A percentile compares a stretch with the other conserved stretches of the same genome.
Conservation (phyloP, 2,888 invertebrate genomes). For the Limnephilus lunatus region DNA sequence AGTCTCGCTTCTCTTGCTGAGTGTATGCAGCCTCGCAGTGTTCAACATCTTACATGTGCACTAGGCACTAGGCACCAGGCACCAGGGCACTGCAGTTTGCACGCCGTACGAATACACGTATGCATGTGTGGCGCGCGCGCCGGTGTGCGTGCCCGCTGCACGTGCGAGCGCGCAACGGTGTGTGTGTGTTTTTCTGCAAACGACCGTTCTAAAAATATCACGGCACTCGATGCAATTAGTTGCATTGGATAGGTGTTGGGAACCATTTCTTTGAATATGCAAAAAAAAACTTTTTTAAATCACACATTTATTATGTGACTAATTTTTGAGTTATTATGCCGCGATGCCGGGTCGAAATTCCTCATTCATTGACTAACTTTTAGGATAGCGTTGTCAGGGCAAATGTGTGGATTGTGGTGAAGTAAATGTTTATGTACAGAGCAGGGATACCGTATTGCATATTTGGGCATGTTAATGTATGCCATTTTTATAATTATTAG, state of each 20-base stretch:
- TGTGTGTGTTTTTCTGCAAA: constrained; percentile 58
- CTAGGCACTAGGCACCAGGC: not conserved
- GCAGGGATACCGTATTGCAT: too few species aligned
- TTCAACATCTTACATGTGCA: not conserved
- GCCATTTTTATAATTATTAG: too few species aligned
- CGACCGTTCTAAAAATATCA: constrained; percentile 63
- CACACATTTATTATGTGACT: too few species aligned
- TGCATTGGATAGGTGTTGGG: constrained; percentile 33
- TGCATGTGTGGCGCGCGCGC: constrained; percentile 7
- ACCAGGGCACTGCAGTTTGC: constrained; percentile 25
- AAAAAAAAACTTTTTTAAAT: too few species aligned
- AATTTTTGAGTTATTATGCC: too few species aligned
- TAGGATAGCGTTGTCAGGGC: too few species aligned
- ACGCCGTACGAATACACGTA: constrained; percentile 33
- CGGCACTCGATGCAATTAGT: constrained; percentile 61
- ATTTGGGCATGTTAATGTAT: too few species aligned
- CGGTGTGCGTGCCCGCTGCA: constrained; percentile 41
- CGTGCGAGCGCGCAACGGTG: constrained; percentile 49
- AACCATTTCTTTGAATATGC: constrained; percentile 11
- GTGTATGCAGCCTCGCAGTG: not conserved
- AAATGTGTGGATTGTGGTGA: too few species aligned
- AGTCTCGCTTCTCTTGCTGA: not conserved
- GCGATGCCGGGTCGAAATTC: too few species aligned
- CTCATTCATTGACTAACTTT: too few species aligned
- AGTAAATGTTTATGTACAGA: too few species aligned